phyloP scores from a whole-genome alignment of 2,797 vertebrate genomes.

The Phrynocephalus guinanensis region DNA sequence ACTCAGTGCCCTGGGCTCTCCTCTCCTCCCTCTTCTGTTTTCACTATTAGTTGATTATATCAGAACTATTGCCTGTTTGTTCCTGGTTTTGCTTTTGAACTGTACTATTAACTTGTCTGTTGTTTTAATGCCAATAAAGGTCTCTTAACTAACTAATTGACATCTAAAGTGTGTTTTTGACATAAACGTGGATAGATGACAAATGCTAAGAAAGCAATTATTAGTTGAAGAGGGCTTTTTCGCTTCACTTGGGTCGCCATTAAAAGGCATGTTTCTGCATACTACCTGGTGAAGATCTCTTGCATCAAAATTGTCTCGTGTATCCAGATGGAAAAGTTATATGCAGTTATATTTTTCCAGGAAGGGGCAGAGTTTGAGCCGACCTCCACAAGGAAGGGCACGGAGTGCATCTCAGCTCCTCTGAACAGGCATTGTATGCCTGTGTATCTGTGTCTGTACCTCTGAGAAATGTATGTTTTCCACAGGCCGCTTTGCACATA shows the following conservation, averaged over 20 bases:
- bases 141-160: constrained; percentile 46
- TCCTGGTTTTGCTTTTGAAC: no score
- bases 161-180: constrained; percentile 76
- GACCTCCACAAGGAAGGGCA: constrained; percentile 18
- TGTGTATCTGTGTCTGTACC: no score
- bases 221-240: constrained; percentile 2
- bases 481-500: no score
- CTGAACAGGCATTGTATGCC: no score
- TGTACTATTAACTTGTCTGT: no score
- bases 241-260: constrained; percentile 60
- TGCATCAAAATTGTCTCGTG: constrained; percentile 79
- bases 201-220: constrained; percentile 56
- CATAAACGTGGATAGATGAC: constrained; percentile 78
- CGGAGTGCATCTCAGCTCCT: background rate
- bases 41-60: no score
- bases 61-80: no score
- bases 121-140: no score
- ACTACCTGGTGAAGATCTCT: background rate
- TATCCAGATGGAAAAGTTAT: constrained; percentile 82
- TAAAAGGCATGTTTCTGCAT: constrained; percentile 67
- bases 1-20: no score
- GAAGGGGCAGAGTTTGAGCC: constrained; percentile 78
- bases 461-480: no score
- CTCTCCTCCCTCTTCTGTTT: no score
- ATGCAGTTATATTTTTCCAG: constrained; percentile 81